Evolutionary conservation across 2,113 vertebrate genomes (phyloP).

Genomic region (Dasyornis broadbenti): DNA sequence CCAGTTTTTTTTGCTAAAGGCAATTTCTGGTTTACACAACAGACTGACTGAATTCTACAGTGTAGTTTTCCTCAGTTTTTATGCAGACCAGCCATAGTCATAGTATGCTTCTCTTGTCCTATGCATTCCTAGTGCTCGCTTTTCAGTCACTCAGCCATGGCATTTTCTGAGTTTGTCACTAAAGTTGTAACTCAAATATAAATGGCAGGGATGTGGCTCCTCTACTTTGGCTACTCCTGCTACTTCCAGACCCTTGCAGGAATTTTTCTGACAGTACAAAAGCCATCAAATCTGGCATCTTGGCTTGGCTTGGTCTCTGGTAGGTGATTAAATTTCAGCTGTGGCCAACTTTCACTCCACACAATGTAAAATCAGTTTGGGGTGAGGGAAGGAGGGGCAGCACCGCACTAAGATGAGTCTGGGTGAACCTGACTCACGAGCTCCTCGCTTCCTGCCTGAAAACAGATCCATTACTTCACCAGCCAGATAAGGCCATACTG

Average conservation of each 20-base stretch:
- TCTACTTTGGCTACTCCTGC: neutral
- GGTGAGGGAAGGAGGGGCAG: neutral
- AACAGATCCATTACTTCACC: neutral
- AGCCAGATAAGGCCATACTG: neutral
- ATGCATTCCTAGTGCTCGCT: neutral
- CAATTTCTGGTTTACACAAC: conserved; percentile 14
- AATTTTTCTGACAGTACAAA: neutral
- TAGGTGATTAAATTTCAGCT: neutral
- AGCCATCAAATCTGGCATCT: neutral
- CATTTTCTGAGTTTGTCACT: neutral
- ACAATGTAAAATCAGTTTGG: neutral
- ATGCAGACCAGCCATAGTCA: neutral
- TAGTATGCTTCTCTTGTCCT: neutral
- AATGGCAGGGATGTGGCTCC: neutral
- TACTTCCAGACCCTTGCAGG: neutral
- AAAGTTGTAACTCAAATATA: neutral
- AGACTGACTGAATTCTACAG: neutral
- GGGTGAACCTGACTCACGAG: neutral
- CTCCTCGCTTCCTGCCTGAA: neutral
- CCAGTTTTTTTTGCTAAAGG: neutral
- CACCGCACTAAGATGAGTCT: neutral
- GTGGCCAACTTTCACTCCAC: neutral
- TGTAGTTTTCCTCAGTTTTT: neutral
- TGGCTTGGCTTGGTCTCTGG: neutral
- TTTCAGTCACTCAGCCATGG: neutral